phyloP scores from a whole-genome alignment of 2,888 invertebrate genomes.

The Lycophotia porphyrea region DNA sequence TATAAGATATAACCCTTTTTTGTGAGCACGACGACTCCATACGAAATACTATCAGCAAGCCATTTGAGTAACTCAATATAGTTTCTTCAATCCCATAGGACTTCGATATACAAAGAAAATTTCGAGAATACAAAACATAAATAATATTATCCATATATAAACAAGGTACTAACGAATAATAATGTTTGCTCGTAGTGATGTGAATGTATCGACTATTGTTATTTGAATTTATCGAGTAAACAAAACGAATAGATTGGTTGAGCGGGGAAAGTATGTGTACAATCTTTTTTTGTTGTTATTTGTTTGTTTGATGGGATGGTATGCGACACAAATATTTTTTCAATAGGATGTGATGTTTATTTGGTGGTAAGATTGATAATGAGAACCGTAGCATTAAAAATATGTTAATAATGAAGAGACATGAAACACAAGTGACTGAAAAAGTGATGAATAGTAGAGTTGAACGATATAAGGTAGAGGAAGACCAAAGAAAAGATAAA shows the following conservation, averaged over 20 bases:
- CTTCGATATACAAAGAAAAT: slow-evolving; percentile 14
- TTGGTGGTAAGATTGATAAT: background rate
- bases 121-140: slow-evolving; percentile 45
- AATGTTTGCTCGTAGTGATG: slow-evolving; percentile 63
- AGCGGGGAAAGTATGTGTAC: slow-evolving; percentile 34
- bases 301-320: slow-evolving; percentile 5
- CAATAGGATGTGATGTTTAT: slow-evolving; percentile 6
- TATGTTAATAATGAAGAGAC: background rate
- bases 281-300: slow-evolving; percentile 37
- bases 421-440: background rate
- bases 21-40: background rate
- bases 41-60: background rate
- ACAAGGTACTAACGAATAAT: slow-evolving; percentile 59
- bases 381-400: background rate
- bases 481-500: background rate
- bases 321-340: slow-evolving; percentile 25
- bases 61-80: slow-evolving; percentile 28
- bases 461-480: background rate
- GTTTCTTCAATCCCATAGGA: slow-evolving; percentile 28
- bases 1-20: background rate
- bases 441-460: background rate
- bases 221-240: slow-evolving; percentile 62
- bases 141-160: slow-evolving; percentile 56
- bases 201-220: slow-evolving; percentile 62
- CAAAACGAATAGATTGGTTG: slow-evolving; percentile 43